phyloP scores from a whole-genome alignment of 2,113 vertebrate species.

The Mixornis gularis region DNA sequence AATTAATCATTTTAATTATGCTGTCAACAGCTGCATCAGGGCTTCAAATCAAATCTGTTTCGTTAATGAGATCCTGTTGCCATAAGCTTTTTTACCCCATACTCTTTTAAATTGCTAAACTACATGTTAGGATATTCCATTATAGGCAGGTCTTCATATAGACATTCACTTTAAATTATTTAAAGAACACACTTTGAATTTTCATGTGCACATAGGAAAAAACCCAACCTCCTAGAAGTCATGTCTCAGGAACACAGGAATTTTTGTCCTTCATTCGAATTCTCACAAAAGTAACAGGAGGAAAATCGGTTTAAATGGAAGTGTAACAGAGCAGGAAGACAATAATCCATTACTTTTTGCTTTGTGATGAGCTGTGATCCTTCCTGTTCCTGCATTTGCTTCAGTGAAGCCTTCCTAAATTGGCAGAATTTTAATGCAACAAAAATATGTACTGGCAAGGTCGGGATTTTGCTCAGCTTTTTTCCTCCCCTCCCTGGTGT shows the following conservation, averaged over 20 bases:
- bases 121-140: background rate
- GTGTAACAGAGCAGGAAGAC: background rate
- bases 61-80: conserved; percentile 53
- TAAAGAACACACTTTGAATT: background rate
- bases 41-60: conserved; percentile 63
- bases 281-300: background rate
- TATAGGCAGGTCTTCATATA: background rate
- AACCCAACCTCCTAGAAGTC: background rate
- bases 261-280: background rate
- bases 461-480: conserved; percentile 29
- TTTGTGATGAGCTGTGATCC: background rate
- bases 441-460: conserved; percentile 37
- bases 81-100: background rate
- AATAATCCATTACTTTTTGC: background rate
- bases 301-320: background rate
- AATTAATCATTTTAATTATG: conserved; percentile 75
- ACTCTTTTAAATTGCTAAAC: conserved; percentile 25
- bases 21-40: conserved; percentile 65
- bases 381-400: conserved; percentile 13
- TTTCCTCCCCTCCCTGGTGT: conserved; percentile 38
- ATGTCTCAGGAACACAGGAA: background rate
- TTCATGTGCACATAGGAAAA: background rate
- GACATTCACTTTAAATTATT: background rate
- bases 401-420: conserved; percentile 47
- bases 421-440: conserved; percentile 30